phyloP scores from a whole-genome alignment of 2,113 vertebrate species.

The Tinamus guttatus region DNA sequence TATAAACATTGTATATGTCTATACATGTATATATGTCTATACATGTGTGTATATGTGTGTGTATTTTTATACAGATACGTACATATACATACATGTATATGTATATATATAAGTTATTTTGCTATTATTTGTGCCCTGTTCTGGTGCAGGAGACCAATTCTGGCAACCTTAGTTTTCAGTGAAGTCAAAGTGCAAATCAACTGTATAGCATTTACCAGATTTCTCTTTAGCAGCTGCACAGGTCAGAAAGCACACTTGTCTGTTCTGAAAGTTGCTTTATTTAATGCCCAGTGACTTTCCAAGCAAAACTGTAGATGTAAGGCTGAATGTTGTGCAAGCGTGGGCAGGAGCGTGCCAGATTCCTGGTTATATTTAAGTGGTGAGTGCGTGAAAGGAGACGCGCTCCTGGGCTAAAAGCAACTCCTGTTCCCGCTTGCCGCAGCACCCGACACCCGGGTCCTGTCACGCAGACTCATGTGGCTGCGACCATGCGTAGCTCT shows the following conservation, averaged over 20 bases:
- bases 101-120: background rate
- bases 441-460: too few relatives aligned
- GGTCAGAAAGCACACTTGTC: background rate
- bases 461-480: too few relatives aligned
- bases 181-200: background rate
- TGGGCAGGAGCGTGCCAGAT: background rate
- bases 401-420: background rate
- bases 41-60: too few relatives aligned
- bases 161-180: background rate
- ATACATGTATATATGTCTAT: too few relatives aligned
- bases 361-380: background rate
- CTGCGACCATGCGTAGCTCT: too few relatives aligned
- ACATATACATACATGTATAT: background rate
- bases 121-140: background rate
- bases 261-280: slow-evolving; percentile 14
- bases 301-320: slow-evolving; percentile 29
- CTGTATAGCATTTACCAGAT: background rate
- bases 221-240: background rate
- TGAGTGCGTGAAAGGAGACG: slow-evolving; percentile 25
- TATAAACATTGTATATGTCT: too few relatives aligned
- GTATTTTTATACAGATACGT: too few relatives aligned
- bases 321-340: background rate
- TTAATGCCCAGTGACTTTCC: slow-evolving; percentile 5
- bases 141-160: background rate
- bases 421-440: too few relatives aligned